Evolutionary conservation across 2,113 vertebrate genomes (phyloP).

Genomic region (Acinonyx jubatus): DNA sequence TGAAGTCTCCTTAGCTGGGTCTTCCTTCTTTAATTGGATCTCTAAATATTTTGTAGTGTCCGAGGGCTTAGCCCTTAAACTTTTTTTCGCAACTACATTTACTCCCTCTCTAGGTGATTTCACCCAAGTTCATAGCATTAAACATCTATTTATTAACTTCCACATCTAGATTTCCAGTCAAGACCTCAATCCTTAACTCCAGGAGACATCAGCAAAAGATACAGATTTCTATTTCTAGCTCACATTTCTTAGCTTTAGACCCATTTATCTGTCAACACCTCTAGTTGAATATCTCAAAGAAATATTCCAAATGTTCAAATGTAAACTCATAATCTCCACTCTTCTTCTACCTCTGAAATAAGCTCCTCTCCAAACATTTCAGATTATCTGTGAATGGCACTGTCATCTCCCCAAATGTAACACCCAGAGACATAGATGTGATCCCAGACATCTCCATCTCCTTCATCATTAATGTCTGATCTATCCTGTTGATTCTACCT

Average conservation of each 20-base stretch:
- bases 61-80: not conserved
- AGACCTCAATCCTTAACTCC: not conserved
- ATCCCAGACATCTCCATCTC: not conserved
- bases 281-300: not conserved
- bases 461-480: not conserved
- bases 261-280: not conserved
- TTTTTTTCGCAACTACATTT: not conserved
- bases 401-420: not conserved
- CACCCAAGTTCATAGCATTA: not conserved
- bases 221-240: not conserved
- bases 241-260: not conserved
- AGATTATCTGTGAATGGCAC: not conserved
- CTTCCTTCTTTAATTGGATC: not conserved
- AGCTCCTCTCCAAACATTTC: not conserved
- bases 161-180: not conserved
- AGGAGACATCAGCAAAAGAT: not conserved
- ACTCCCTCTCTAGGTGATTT: not conserved
- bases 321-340: not conserved
- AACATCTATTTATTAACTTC: not conserved
- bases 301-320: not conserved
- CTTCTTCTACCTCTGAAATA: not conserved
- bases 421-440: not conserved
- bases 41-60: not conserved
- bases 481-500: not conserved
- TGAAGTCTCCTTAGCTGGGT: not conserved